phyloP scores from a whole-genome alignment of 2,888 invertebrate species.

The Mantis religiosa region DNA sequence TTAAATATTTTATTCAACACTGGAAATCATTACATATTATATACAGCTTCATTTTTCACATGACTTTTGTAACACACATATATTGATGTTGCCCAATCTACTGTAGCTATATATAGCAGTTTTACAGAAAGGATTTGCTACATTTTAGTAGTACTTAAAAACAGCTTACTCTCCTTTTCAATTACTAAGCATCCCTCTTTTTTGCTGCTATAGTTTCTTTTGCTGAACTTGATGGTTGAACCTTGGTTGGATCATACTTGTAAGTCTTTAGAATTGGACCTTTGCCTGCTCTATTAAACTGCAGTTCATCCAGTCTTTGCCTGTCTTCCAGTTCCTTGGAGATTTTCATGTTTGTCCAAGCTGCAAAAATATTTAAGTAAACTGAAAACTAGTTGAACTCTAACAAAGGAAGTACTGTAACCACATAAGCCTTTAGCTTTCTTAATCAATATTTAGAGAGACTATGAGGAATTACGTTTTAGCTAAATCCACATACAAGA shows the following conservation, averaged over 20 bases:
- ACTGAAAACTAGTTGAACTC: too few relatives aligned
- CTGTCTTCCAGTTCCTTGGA: slow-evolving; percentile 73
- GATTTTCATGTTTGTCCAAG: slow-evolving; percentile 79
- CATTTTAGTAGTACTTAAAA: neutral
- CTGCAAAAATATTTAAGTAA: slow-evolving; percentile 45
- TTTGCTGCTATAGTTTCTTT: slow-evolving; percentile 36
- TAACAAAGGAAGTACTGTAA: too few relatives aligned
- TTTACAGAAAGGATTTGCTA: neutral
- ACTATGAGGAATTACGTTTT: too few relatives aligned
- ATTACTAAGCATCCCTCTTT: slow-evolving; percentile 31
- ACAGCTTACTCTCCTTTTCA: neutral
- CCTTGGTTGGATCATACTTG: slow-evolving; percentile 65
- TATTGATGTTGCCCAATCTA: too few relatives aligned
- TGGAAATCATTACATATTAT: neutral
- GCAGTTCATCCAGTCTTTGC: slow-evolving; percentile 67
- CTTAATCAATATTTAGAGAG: too few relatives aligned
- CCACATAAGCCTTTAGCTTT: too few relatives aligned
- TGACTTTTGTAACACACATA: too few relatives aligned
- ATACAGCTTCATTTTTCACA: neutral
- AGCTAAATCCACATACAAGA: too few relatives aligned
- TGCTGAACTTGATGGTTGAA: slow-evolving; percentile 47
- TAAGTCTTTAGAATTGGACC: slow-evolving; percentile 86
- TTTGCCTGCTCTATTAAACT: slow-evolving; percentile 78
- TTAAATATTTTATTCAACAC: neutral
- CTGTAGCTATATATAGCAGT: too few relatives aligned